Conservation (phyloP, 2,888 invertebrate genomes). For the Crepidodera aurea region DNA sequence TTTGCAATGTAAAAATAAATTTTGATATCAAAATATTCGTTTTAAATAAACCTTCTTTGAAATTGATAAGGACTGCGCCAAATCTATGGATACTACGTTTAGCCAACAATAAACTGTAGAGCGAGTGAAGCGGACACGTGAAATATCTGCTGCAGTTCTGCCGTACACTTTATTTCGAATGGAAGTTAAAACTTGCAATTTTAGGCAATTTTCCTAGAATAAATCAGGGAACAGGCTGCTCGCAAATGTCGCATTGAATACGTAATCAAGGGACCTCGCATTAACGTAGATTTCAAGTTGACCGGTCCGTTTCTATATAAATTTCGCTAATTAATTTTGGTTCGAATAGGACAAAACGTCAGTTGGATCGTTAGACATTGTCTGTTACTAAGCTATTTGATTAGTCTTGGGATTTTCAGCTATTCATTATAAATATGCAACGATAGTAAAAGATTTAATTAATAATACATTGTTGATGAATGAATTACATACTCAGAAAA, state of each 20-base stretch:
- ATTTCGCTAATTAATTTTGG: conserved; percentile 58
- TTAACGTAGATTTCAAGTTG: conserved; percentile 55
- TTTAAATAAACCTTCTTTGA: too few species aligned
- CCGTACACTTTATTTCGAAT: conserved; percentile 19
- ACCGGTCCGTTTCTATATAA: conserved; percentile 52
- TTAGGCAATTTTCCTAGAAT: conserved; percentile 40
- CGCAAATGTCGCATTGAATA: conserved; percentile 51
- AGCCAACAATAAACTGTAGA: conserved; percentile 10
- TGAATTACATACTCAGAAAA: too few species aligned
- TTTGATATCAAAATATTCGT: too few species aligned
- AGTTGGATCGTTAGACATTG: conserved; percentile 12
- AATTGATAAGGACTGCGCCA: background rate
- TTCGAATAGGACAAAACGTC: conserved; percentile 13
- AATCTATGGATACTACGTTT: background rate
- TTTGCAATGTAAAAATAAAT: too few species aligned
- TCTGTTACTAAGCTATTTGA: conserved; percentile 1
- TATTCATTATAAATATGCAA: too few species aligned
- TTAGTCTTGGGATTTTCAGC: too few species aligned
- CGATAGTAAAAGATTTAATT: too few species aligned
- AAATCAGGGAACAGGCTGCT: conserved; percentile 50
- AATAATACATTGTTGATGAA: too few species aligned
- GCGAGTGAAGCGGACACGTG: conserved; percentile 16
- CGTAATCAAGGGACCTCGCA: conserved; percentile 52
- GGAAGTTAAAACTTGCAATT: conserved; percentile 28
- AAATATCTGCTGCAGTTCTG: conserved; percentile 19